Base-by-base conservation (phyloP, 2,888 invertebrate genomes). In the Zootermopsis nevadensis region DNA sequence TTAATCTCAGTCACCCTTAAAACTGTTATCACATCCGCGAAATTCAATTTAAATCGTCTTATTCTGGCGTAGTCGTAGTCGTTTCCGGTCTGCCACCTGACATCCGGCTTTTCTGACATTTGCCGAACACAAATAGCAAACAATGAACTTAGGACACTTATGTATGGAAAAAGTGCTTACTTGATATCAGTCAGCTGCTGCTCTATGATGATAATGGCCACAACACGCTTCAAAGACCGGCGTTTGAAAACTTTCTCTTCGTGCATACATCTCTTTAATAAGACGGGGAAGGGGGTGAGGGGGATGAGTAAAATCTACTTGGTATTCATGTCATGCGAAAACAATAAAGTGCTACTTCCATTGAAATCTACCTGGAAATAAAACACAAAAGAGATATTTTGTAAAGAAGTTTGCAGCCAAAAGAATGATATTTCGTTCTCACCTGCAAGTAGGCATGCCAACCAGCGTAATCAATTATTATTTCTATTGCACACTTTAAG, bases 241-340 rank as follows among this genome's bases (percentile, higher is more conserved):
- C 69, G 69, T 69, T 69, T 69, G 2, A 33, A 69, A 69, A 69
- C 27, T 69, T 69, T 19, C 69, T 69, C 27, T 12, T 60, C 60
- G 6, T 15, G 60, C n/a, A n/a, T n/a, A n/a, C n/a, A 19, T 48
- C 48, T 48, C 19, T 48, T 48, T 48, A 48, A 48, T 48, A 48
- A 48, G 48, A 48, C 48, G 48, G 48, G 19, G 19, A 19, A 15
- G 19, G 19, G 48, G 42, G 6, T 15, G 0, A 12, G 1, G 6
- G 22, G 6, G 19, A 33, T 15, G 24, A 22, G 33, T 31, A 69
- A 69, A 33, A 69, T 33, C 69, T 69, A 33, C 69, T 69, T 69
- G 69, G 33, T 69, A 69, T 69, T 69, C 69, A 69, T 69, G 69
- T 69, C 69, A 69, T 69, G 69, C 69, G 15, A 33, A 15, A 69